Base-by-base conservation (phyloP, 1,140 invertebrate genomes). In the Aphelenchoides avenae region DNA sequence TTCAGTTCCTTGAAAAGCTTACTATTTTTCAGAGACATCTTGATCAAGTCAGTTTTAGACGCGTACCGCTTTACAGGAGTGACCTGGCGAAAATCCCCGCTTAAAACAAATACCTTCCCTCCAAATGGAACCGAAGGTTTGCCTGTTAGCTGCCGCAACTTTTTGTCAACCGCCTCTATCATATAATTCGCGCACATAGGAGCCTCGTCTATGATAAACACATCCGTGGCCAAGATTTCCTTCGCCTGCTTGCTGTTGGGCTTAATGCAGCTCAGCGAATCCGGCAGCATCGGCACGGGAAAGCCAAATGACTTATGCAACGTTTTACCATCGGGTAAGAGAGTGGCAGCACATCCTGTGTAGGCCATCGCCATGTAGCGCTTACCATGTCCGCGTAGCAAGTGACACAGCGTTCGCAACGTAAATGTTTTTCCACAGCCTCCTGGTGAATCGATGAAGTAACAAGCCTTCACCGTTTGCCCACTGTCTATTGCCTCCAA, bases 391-490 rank as follows among this genome's bases (percentile, higher is more conserved):
- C 5, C 40, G 39, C 49, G 13, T 11, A 51, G 49, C n/a, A 51
- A 13, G 33, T 51, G 49, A 47, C 49, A 51, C 6, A 64, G 13
- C 4, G 60, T 52, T 11, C 5, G 48, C 34, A 62, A 64, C 5
- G 41, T 27, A 42, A 29, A 64, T 9, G 61, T 64, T 47, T 64
- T 64, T 5, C 61, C 61, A 33, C 33, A 64, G 5, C 60, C 61
- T 4, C 52, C 61, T 9, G 48, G 37, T 1, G 57, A 57, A 31
- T 62, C 59, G 22, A 62, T 57, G 30, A 27, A 62, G 15, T 27
- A 52, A 36, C 4, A 48, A 15, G 30, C 20, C 24, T 55, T 2
- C n/a, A 15, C 24, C 18, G 37, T 22, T 59, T 52, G 11, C 37
- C 18, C 24, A 3, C 27, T 5, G 18, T 33, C n/a, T 2, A 51